Evolutionary conservation across 1,140 invertebrate species (phyloP), one percentile per base, ranked within the genome.

Genomic region (Myzus persicae): DNA sequence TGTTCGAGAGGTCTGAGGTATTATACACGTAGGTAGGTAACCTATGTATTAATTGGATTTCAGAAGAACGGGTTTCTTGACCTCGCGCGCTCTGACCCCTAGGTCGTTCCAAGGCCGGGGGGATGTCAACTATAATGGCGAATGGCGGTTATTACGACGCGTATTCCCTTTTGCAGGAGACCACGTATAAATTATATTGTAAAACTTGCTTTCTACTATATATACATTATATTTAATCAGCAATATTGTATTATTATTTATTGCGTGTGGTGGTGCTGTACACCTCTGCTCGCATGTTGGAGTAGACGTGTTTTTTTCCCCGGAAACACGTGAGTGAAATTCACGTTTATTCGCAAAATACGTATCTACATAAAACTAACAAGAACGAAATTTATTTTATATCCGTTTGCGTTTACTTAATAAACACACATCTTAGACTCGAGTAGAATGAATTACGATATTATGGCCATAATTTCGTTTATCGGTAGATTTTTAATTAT

Each of bases 21-120:
- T 51, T 31, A n/a, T n/a, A 76, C 59, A 18, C 59, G 31, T 14
- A 18, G 31, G 24, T 54, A 76, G 67, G 36, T 40, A 38, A 51
- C n/a, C 6, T 24, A 8, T 38, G 36, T 48, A 51, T 89, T 51
- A 51, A 51, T 51, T 89, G 46, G 46, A 24, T 89, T 89, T 89
- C 20, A 51, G 24, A 51, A 38, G 87, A 89, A 89, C 46, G 87
- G n/a, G 46, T 48, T 89, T 89, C 48, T 89, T 51, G 87, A 89
- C 46, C 87, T 89, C 48, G 36, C 40, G 26, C 31, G 38, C 9
- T 38, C 20, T 24, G n/a, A 51, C 87, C 46, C 87, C 8, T 38
- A 38, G 87, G 46, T 51, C n/a, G n/a, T 88, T 38, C n/a, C 87
- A 89, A 89, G 87, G 87, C 46, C n/a, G 48, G n/a, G 87, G 67